A percentile compares a stretch with the other conserved stretches of the same genome.
Evolutionary conservation across 2,888 invertebrate species (phyloP).

Genomic region (Macaria liturata): DNA sequence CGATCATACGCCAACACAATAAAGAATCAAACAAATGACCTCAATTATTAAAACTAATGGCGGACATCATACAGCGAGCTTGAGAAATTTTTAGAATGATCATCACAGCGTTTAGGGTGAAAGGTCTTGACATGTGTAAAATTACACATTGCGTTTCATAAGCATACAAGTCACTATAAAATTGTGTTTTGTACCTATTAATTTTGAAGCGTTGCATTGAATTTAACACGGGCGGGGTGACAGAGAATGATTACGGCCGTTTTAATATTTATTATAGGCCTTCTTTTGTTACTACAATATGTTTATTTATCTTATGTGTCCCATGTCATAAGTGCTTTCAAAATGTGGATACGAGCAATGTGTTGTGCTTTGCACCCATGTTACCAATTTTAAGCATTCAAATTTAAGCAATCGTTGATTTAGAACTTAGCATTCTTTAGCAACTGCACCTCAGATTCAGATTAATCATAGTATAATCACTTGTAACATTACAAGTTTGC

Average conservation of each 20-base stretch:
- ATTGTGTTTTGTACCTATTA: constrained; percentile 9
- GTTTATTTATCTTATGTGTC: not conserved
- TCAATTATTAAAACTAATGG: constrained; percentile 51
- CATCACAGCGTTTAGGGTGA: constrained; percentile 55
- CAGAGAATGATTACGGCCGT: not conserved
- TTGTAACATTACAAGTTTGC: no score
- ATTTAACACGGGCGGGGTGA: not conserved
- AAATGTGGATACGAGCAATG: no score
- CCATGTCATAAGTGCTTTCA: no score
- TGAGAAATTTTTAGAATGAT: constrained; percentile 45
- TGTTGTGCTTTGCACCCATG: no score
- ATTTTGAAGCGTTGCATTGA: not conserved
- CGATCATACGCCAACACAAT: constrained; percentile 38
- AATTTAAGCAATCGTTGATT: no score
- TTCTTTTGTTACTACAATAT: not conserved
- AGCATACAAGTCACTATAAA: constrained; percentile 10
- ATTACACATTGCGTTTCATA: constrained; percentile 25
- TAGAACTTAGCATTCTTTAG: no score
- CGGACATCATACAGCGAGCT: constrained; percentile 51
- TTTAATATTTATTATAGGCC: not conserved
- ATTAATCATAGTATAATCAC: no score
- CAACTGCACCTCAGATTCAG: no score
- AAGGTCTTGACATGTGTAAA: constrained; percentile 48
- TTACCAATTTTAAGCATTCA: no score
- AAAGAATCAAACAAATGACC: constrained; percentile 45